Base-by-base conservation (phyloP, 2,888 invertebrate genomes). In the Sicus ferrugineus region DNA sequence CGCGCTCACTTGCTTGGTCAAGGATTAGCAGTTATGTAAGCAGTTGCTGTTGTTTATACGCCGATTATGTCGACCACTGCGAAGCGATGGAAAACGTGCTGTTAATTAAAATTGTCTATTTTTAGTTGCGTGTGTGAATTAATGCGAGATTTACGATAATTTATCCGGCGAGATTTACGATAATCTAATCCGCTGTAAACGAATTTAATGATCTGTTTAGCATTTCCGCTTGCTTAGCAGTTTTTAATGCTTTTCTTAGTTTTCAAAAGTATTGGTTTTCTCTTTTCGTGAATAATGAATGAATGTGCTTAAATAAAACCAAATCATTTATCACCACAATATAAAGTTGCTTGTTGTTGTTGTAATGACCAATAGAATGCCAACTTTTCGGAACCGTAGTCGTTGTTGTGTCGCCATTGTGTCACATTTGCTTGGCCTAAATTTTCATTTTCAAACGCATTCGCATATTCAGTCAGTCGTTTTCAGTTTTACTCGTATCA, bases 361-460 rank as follows among this genome's bases (percentile, higher is more conserved):
- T 42, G 3, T 42, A 42, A 42, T 38, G 7, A 9, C 11, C 38
- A 38, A 11, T 38, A 11, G 38, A 38, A 38, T 11, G 38, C 11
- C 11, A 38, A 38, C 6, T 6, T 38, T 38, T 38, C 38, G 7
- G 11, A 16, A n/a, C 9, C 16, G n/a, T n/a, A n/a, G n/a, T 7
- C 16, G 50, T 21, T 50, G 50, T 21, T 50, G 23, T 50, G 50
- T 21, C n/a, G 4, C 14, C 30, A 28, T 28, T 31, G 19, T 50
- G 21, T 16, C 42, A 9, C 42, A 28, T 28, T 26, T 42, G 26
- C n/a, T 59, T 74, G 71, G 67, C 71, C 72, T 67, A 71, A 58
- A 74, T 72, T 70, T 72, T 70, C 68, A 70, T 70, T 74, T 72
- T 74, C 72, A 52, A 70, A 66, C 66, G 66, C 66, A 66, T 42